phyloP scores from a whole-genome alignment of 1,140 invertebrate species.

The Lepidotrigona ventralis region DNA sequence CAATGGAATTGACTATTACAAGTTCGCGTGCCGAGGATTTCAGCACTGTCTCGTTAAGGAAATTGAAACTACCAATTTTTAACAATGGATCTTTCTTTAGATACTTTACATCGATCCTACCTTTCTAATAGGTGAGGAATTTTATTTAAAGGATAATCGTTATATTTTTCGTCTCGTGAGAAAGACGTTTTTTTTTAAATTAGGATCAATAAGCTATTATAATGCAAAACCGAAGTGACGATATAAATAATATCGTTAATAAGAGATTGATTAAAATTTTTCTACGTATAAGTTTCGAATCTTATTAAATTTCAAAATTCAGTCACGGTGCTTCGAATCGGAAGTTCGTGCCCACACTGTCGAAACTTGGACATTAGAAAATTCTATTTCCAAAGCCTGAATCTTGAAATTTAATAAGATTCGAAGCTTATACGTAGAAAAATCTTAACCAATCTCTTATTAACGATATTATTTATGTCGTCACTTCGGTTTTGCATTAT shows the following conservation, averaged over 20 bases:
- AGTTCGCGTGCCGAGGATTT: constrained; percentile 25
- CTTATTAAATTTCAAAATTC: not conserved
- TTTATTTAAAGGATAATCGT: not conserved
- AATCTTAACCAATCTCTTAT: not conserved
- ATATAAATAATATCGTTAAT: not conserved
- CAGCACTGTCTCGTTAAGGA: not conserved
- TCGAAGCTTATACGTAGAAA: no score
- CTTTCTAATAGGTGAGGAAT: not conserved
- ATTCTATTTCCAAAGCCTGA: no score
- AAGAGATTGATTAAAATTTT: no score
- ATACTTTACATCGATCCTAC: constrained; percentile 7
- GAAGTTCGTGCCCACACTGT: no score
- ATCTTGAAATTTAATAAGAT: not conserved
- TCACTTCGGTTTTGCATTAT: not conserved
- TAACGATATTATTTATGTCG: not conserved
- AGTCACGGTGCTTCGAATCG: no score
- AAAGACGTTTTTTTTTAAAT: no score
- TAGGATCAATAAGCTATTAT: not conserved
- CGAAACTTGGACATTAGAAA: no score
- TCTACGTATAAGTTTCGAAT: not conserved
- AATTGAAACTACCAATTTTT: not conserved
- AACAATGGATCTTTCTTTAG: constrained; percentile 11
- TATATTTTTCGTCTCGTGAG: not conserved
- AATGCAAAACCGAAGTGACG: not conserved
- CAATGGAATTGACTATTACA: constrained; percentile 45